phyloP scores from a whole-genome alignment of 2,113 vertebrate species.

The Ammodramus savannarum region DNA sequence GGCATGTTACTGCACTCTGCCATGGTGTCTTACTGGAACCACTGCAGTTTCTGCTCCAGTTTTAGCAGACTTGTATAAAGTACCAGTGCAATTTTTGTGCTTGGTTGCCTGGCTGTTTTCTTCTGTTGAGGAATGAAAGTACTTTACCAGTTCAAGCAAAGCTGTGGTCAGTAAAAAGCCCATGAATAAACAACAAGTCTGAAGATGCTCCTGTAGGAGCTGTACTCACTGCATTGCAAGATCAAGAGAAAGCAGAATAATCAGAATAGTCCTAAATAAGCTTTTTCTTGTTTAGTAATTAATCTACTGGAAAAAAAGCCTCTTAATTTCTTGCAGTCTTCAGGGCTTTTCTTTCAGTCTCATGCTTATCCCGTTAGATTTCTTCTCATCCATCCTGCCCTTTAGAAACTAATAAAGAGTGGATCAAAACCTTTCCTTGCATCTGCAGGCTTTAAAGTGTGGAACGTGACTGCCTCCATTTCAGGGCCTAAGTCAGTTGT shows the following conservation, averaged over 20 bases:
- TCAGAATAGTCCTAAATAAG: conserved; percentile 21
- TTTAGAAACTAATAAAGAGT: conserved; percentile 59
- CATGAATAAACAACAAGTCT: background rate
- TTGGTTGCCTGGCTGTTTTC: background rate
- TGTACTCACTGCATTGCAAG: background rate
- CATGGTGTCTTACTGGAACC: background rate
- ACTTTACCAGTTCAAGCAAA: background rate
- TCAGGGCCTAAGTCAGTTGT: background rate
- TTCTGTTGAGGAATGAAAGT: background rate
- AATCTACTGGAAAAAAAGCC: background rate
- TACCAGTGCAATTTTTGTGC: background rate
- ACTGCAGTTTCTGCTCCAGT: background rate
- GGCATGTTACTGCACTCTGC: background rate
- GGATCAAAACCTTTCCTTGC: conserved; percentile 30
- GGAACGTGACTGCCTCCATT: background rate
- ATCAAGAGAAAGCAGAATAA: background rate
- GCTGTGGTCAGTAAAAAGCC: background rate
- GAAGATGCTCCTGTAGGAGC: background rate
- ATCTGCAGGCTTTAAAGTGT: conserved; percentile 5
- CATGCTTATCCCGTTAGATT: conserved; percentile 33
- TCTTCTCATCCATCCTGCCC: conserved; percentile 31
- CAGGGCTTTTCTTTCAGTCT: conserved; percentile 37
- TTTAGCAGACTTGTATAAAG: background rate
- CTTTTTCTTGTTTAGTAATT: conserved; percentile 51
- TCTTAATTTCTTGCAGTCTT: conserved; percentile 43